Conservation (phyloP, 2,797 vertebrate species). For the Crenuchus spilurus region DNA sequence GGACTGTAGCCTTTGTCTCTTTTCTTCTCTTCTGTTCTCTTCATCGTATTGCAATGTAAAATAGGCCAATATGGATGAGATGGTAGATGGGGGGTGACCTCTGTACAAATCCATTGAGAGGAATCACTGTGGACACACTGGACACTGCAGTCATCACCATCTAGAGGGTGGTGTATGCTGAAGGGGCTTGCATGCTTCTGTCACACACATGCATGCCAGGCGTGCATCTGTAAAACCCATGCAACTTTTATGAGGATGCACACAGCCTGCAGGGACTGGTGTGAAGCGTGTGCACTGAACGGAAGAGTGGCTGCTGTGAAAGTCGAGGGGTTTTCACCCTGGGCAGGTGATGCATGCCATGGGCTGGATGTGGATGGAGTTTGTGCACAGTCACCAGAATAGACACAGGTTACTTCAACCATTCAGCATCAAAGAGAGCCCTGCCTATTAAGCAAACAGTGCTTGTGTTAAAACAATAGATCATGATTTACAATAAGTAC, state of each 20-base stretch:
- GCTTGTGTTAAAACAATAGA: too few species aligned
- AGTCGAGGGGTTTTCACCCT: not conserved
- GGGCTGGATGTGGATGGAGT: not conserved
- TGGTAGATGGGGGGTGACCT: not conserved
- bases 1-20: too few species aligned
- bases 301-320: slow-evolving; percentile 13
- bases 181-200: not conserved
- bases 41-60: not conserved
- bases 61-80: not conserved
- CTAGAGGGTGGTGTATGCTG: not conserved
- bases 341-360: not conserved
- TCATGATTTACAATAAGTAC: too few species aligned
- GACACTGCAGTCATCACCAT: not conserved
- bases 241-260: slow-evolving; percentile 27
- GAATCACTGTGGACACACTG: not conserved
- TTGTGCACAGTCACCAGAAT: not conserved
- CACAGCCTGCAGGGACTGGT: not conserved
- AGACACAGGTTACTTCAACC: not conserved
- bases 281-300: slow-evolving; percentile 29
- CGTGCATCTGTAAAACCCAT: slow-evolving; percentile 1
- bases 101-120: not conserved
- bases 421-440: not conserved
- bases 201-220: slow-evolving; percentile 3
- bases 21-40: too few species aligned
- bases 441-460: too few species aligned